Base-by-base conservation (phyloP, 1,140 invertebrate species). In the Cardiocondyla obscurior region DNA sequence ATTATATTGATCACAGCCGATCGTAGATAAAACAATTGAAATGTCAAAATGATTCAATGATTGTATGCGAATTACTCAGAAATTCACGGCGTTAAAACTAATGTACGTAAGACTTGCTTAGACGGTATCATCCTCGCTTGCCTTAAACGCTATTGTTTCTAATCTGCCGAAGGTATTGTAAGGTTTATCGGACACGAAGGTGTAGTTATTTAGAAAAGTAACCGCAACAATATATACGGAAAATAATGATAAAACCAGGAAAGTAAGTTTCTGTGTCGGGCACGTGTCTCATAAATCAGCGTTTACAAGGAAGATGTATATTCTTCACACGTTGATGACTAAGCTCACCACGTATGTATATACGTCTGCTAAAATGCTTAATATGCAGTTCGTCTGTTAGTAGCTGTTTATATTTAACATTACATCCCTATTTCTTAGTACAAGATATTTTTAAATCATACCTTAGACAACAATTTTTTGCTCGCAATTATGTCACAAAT, bases 191-290 rank as follows among this genome's bases (percentile, higher is more conserved):
- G 14, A 39, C 19, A 39, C 19, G 51, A 57, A 53, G 42, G 33
- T 30, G 60, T 19, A 65, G 30, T 44, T 44, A 36, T 49, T 65
- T 67, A 30, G 74, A 33, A 33, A 79, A 79, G 69, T 39, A 79
- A 69, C 46, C 25, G 62, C 46, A 53, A 39, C 46, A 39, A 53
- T 53, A 53, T 69, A 77, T 30, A 25, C 62, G 46, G 62, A 30
- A 69, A 60, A 25, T 58, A 46, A 74, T 74, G 25, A 55, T 28
- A 22, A 42, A 74, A 79, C 74, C 46, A 55, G 74, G 62, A 79
- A 79, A 79, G 62, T 69, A 53, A 79, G 74, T 69, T 79, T 79
- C 62, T 79, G 62, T 79, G 62, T 55, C 62, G n/a, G 55, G 60
- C 74, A 79, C 46, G 62, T 69, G 74, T 60, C 46, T 67, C 62